Evolutionary conservation across 2,113 vertebrate genomes (phyloP).

Genomic region (human (Homo sapiens)): GRCh38 chr4:126669001-126669500

Average conservation of each 20-base stretch:
- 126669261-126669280: not conserved
- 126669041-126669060: not conserved
- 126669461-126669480: not conserved
- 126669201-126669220: not conserved
- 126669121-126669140: not conserved
- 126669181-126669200: not conserved
- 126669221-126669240: not conserved
- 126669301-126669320: not conserved
- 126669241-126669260: not conserved
- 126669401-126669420: not conserved
- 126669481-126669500: not conserved
- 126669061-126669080: not conserved
- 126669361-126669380: not conserved
- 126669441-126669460: constrained; percentile 1
- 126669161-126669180: not conserved
- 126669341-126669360: not conserved
- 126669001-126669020: not conserved
- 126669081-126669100: not conserved
- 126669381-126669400: not conserved
- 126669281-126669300: not conserved
- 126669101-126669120: not conserved
- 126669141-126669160: not conserved
- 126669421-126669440: not conserved
- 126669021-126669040: not conserved
- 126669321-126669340: not conserved